Percentiles rank a stretch among this genome's conserved stretches.
These are phyloP conservation scores for Cyclargus thomasi DNA, from an alignment of 1,140 invertebrate genomes.

Conservation along the genomic window DNA sequence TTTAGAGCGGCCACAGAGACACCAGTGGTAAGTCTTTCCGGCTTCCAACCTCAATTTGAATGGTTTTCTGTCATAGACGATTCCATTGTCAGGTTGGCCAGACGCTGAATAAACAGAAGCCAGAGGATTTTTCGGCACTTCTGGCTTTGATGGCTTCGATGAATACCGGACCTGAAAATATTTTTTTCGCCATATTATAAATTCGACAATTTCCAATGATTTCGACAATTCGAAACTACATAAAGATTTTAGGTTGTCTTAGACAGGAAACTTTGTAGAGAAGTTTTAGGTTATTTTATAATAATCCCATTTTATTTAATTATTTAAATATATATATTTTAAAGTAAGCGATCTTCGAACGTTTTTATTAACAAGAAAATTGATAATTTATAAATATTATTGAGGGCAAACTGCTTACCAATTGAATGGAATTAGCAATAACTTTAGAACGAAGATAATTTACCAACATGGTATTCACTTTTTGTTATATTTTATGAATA, in stretches of 20 bases:
- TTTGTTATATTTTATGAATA: background rate
- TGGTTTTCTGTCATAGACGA: constrained; percentile 91
- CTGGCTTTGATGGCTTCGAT: constrained; percentile 59
- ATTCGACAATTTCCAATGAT: background rate
- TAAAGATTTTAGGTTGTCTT: background rate
- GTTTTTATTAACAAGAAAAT: background rate
- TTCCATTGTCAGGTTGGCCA: constrained; percentile 80
- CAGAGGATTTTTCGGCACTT: constrained; percentile 80
- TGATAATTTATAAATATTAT: background rate
- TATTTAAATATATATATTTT: background rate
- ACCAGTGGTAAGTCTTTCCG: constrained; percentile 94
- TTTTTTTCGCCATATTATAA: background rate
- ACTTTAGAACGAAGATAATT: background rate
- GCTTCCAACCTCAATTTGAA: constrained; percentile 85
- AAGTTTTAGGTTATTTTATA: background rate
- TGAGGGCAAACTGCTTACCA: constrained; percentile 2
- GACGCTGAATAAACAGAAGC: constrained; percentile 76
- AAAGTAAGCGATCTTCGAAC: background rate
- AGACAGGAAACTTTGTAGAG: background rate
- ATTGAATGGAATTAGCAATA: background rate
- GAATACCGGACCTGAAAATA: constrained; percentile 41
- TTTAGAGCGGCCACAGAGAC: constrained; percentile 93
- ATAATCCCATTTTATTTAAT: background rate
- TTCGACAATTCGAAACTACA: too few relatives aligned
- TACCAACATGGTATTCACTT: background rate